phyloP scores from a whole-genome alignment of 1,140 invertebrate species.

The Nixonia krombeini region DNA sequence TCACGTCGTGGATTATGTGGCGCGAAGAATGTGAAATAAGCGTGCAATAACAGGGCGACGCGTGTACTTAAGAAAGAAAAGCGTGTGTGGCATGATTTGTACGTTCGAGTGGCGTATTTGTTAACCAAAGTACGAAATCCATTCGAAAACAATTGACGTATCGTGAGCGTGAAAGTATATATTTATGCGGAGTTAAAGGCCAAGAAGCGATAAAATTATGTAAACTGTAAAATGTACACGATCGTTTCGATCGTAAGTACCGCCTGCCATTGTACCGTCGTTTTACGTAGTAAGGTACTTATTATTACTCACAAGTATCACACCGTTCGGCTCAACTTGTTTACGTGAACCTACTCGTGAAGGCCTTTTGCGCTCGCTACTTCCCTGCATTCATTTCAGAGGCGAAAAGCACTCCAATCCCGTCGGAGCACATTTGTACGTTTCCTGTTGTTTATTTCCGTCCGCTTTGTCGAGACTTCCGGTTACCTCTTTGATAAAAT shows the following conservation, averaged over 20 bases:
- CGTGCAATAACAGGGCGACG: too few relatives aligned
- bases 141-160: background rate
- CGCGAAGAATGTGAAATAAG: too few relatives aligned
- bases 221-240: constrained; percentile 1
- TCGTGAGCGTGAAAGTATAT: constrained; percentile 1
- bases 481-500: background rate
- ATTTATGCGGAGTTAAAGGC: constrained; percentile 1
- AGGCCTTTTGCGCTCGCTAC: background rate
- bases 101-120: too few relatives aligned
- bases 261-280: constrained; percentile 3
- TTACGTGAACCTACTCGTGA: background rate
- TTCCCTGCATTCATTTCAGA: background rate
- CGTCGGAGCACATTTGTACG: background rate
- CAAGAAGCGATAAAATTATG: constrained; percentile 3
- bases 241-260: constrained; percentile 1
- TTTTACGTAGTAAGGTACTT: constrained; percentile 2
- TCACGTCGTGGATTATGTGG: too few relatives aligned
- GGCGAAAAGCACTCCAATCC: background rate
- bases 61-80: too few relatives aligned
- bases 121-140: background rate
- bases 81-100: too few relatives aligned
- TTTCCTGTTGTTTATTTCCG: background rate
- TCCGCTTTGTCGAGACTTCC: background rate
- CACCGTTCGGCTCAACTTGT: background rate
- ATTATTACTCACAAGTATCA: constrained; percentile 1